These are phyloP conservation scores for Cheilosia impressa DNA, from an alignment of 2,888 invertebrate genomes.

Conservation along the genomic window DNA sequence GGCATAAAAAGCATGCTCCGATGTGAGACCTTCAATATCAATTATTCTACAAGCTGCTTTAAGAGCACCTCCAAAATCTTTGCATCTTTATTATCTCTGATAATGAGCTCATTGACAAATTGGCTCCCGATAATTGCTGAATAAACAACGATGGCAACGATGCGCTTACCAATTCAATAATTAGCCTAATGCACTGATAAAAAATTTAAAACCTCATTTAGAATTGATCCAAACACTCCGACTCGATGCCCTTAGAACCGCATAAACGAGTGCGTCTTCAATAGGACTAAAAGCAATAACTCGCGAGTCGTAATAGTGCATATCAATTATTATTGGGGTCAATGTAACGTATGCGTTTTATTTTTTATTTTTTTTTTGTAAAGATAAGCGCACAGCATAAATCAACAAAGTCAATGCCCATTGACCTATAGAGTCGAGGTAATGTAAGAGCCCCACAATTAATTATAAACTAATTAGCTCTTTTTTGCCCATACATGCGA, in stretches of 20 bases:
- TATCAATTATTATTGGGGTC: conserved; percentile 70
- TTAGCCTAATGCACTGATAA: conserved; percentile 56
- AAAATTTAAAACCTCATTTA: conserved; percentile 5
- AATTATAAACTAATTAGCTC: conserved; percentile 70
- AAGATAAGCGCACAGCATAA: conserved; percentile 51
- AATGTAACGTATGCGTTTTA: conserved; percentile 48
- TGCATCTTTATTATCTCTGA: background rate
- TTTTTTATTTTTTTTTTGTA: background rate
- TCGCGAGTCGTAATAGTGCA: conserved; percentile 46
- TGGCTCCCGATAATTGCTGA: conserved; percentile 7
- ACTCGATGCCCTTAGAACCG: conserved; percentile 16
- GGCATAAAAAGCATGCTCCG: too few species aligned
- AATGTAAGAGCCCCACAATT: conserved; percentile 46
- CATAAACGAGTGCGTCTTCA: background rate
- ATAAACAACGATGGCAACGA: conserved; percentile 3
- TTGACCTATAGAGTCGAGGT: conserved; percentile 59
- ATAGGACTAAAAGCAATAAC: conserved; percentile 11
- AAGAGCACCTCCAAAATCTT: background rate
- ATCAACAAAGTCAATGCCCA: conserved; percentile 54
- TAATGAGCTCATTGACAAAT: conserved; percentile 49
- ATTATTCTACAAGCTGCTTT: too few species aligned
- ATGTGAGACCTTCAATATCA: too few species aligned
- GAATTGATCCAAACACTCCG: conserved; percentile 36
- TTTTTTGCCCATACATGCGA: conserved; percentile 17
- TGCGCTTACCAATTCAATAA: conserved; percentile 27